These are phyloP conservation scores for Talpa occidentalis DNA, from an alignment of 2,113 vertebrate species.

Conservation along the genomic window DNA sequence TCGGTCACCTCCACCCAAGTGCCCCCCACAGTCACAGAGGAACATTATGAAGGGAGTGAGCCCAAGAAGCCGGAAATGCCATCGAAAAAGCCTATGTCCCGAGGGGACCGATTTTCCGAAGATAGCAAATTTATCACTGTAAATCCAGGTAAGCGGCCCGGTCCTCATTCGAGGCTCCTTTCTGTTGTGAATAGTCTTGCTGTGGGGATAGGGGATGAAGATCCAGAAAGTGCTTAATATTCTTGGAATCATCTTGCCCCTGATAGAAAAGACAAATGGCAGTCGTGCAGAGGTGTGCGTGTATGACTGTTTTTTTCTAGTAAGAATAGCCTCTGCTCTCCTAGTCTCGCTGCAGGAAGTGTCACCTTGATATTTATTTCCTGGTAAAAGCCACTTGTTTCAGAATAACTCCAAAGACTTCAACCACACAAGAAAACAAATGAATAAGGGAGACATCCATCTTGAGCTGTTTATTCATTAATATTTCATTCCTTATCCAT, in stretches of 20 bases:
- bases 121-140: slow-evolving; percentile 91
- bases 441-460: background rate
- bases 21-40: slow-evolving; percentile 85
- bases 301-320: background rate
- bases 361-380: background rate
- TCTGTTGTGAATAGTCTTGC: accelerated
- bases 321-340: background rate
- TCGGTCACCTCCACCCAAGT: slow-evolving; percentile 87
- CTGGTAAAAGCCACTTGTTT: background rate
- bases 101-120: slow-evolving; percentile 81
- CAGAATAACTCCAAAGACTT: background rate
- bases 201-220: accelerated
- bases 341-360: background rate
- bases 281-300: accelerated
- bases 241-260: background rate
- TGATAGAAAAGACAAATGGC: accelerated
- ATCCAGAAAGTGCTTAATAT: background rate
- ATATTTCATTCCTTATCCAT: background rate
- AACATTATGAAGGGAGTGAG: slow-evolving; percentile 81
- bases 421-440: background rate
- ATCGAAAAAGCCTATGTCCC: slow-evolving; percentile 78
- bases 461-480: background rate
- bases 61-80: slow-evolving; percentile 80
- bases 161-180: accelerated
- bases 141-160: slow-evolving; percentile 90